Conservation (phyloP, 2,113 vertebrate species). For the Callospermophilus lateralis region DNA sequence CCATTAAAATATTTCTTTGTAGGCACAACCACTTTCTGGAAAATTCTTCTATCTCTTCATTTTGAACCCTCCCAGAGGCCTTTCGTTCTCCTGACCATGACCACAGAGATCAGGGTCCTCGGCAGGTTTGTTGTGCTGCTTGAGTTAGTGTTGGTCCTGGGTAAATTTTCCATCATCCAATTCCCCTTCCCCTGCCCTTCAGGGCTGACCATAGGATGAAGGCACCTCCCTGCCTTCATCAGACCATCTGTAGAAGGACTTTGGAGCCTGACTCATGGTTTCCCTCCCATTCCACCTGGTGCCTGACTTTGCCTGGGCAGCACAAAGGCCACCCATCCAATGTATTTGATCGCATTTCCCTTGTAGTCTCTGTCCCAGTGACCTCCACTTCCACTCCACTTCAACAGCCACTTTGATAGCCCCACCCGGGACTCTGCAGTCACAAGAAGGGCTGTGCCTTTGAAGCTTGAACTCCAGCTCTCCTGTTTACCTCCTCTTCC, state of each 20-base stretch:
- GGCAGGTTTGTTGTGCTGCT: not conserved
- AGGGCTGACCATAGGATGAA: not conserved
- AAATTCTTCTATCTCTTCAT: not conserved
- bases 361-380: not conserved
- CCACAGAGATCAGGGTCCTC: not conserved
- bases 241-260: conserved; percentile 45
- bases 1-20: not conserved
- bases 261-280: conserved; percentile 69
- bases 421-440: not conserved
- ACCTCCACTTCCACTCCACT: conserved; percentile 11
- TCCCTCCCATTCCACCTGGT: not conserved
- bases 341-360: not conserved
- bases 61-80: not conserved
- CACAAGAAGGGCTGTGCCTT: not conserved
- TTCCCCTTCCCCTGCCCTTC: not conserved
- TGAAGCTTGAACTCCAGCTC: conserved; percentile 26
- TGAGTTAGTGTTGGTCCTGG: not conserved
- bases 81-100: not conserved
- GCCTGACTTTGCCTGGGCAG: conserved; percentile 4
- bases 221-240: conserved; percentile 37
- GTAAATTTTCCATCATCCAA: not conserved
- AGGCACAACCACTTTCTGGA: not conserved
- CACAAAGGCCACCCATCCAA: not conserved
- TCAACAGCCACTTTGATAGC: not conserved
- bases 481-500: not conserved